Evolutionary conservation across 2,888 invertebrate genomes (phyloP), one percentile per base, ranked within the genome.

Genomic region (Megalurothrips usitatus): DNA sequence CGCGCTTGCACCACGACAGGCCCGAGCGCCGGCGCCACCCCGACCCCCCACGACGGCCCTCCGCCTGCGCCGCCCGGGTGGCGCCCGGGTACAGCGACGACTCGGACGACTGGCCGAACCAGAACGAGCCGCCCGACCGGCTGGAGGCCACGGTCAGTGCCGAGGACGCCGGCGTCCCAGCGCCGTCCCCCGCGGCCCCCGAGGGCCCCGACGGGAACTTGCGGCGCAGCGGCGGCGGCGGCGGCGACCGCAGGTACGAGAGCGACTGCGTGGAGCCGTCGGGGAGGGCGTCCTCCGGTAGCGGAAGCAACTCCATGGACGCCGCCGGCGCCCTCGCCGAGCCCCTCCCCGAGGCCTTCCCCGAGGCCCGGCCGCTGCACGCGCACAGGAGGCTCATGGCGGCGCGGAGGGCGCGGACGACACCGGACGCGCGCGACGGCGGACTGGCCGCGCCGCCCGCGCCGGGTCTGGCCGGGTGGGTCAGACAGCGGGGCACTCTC

Each of bases 371-470:
- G 47, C 82, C 81, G 81, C 82, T 82, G 82, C 87, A 87, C 8
- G 86, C 86, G 84, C 87, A 87, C 82, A 85, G 84, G 79, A 86
- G 82, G 79, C 86, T 81, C 80, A 52, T 47, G 78, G 47, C 68
- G 23, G 58, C 58, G 68, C 68, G 23, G 68, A 75, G 23, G 23
- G 26, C 68, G 68, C 9, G 68, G 68, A 43, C 68, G 68, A 11
- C n/a, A 68, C 23, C 68, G 52, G 52, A 2, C 68, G 58, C 11
- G 19, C 58, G 0, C 58, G 14, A 19, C 52, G 52, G 14, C 52
- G 58, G 19, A 58, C 58, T 43, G 34, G 58, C 58, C 58, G 58
- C 58, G 58, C 58, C 58, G 58, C 58, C 52, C 1, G 34, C 34
- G 6, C 34, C 34, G 6, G 34, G 34, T 6, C 34, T 6, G 6